Evolutionary conservation across 2,113 vertebrate genomes (phyloP).

Genomic region (Columba janthina): DNA sequence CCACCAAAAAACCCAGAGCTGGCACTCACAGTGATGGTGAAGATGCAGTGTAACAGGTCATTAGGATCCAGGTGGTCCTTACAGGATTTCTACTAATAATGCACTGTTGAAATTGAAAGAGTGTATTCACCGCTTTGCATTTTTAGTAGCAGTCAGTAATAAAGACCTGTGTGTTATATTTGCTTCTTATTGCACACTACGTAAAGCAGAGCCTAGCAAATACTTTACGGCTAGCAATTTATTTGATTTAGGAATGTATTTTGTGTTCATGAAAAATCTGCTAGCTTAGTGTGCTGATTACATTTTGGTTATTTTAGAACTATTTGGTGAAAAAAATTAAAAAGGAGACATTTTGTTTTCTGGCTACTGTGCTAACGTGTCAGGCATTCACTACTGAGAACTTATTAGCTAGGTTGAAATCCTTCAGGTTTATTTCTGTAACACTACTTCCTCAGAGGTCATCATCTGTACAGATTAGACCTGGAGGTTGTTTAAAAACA

Average conservation of each 20-base stretch:
- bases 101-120: not conserved
- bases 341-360: not conserved
- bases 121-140: not conserved
- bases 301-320: constrained; percentile 14
- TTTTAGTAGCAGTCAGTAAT: not conserved
- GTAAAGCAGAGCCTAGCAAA: constrained; percentile 1
- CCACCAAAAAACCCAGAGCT: not conserved
- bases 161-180: not conserved
- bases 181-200: not conserved
- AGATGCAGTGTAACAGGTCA: not conserved
- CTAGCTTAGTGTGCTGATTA: not conserved
- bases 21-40: not conserved
- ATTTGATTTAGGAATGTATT: constrained; percentile 24
- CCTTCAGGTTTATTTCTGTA: not conserved
- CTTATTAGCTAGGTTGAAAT: not conserved
- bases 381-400: not conserved
- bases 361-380: not conserved
- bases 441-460: not conserved
- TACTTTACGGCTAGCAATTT: not conserved
- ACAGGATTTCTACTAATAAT: not conserved
- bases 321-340: not conserved
- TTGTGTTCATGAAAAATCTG: not conserved
- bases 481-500: not conserved
- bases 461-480: not conserved
- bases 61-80: not conserved